Base-by-base conservation (phyloP, 2,113 vertebrate species). In the Eulacestoma nigropectus region DNA sequence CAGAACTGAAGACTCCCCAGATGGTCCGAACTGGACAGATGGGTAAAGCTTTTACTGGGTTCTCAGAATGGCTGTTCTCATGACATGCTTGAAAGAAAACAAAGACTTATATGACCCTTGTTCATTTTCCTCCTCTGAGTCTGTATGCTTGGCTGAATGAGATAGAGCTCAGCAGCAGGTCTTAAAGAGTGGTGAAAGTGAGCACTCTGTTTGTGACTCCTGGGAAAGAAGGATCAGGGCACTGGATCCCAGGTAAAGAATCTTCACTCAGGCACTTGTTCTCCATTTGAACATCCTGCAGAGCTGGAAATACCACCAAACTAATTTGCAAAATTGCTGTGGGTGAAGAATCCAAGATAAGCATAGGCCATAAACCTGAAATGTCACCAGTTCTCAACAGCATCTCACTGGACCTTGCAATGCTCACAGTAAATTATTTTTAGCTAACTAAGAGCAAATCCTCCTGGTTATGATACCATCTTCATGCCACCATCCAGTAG, bases 61-160 rank as follows among this genome's bases (percentile, higher is more conserved):
- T 98, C 95, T 90, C 95, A 95, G 95, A 97, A 97, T 70, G 96
- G 79, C 65, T 97, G 91, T 96, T 98, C 87, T 82, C 93, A 84
- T 89, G 92, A 94, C 78, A 90, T 65, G 97, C 90, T 92, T 97
- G 93, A 95, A 96, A 97, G 93, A 91, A 96, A 96, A 96, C 94
- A 96, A 96, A 96, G 95, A 89, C 90, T 79, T 89, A 39, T 67
- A 84, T 18, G 83, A 97, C 91, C 85, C 87, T 93, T 91, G 97
- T 90, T 89, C 97, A 96, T 97, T 97, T 95, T 85, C 87, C 74
- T 94, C 73, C 78, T 74, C 93, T 15, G 19, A 97, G 94, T 60
- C 52, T 68, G 56, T 65, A 57, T 63, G 95, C 92, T 91, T 96
- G 68, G 37, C 89, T 90, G 94, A 97, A 89, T 65, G 83, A 93